Percentiles rank a stretch among this genome's conserved stretches.
These are phyloP conservation scores for Cenopis cana DNA, from an alignment of 2,888 invertebrate genomes.

Conservation along the genomic window DNA sequence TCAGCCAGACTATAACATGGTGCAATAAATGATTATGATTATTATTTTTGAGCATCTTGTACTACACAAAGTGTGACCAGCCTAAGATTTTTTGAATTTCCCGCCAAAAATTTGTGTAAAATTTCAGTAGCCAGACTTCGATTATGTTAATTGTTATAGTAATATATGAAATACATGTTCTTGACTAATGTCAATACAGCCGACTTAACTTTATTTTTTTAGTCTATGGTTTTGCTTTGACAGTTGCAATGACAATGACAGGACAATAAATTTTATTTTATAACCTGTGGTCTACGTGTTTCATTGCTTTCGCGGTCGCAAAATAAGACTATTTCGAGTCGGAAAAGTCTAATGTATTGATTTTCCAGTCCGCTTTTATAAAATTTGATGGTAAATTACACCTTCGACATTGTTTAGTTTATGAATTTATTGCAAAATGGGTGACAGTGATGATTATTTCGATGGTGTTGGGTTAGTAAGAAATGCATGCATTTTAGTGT, in stretches of 20 bases:
- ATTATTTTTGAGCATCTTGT: no score
- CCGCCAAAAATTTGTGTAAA: no score
- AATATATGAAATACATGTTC: no score
- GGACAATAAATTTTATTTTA: background rate
- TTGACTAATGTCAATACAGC: no score
- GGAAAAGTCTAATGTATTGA: constrained; percentile 29
- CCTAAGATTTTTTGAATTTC: no score
- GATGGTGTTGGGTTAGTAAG: constrained; percentile 82
- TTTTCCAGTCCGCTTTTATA: constrained; percentile 13
- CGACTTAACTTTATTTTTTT: no score
- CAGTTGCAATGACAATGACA: constrained; percentile 19
- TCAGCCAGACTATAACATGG: no score
- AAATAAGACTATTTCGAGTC: constrained; percentile 18
- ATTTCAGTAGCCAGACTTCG: no score
- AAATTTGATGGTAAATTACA: constrained; percentile 45
- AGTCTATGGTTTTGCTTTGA: constrained; percentile 13
- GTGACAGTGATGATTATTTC: constrained; percentile 78
- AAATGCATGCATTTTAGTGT: constrained; percentile 50
- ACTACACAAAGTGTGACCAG: no score
- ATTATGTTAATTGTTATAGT: no score
- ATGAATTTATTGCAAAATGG: constrained; percentile 60
- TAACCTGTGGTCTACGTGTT: constrained; percentile 19
- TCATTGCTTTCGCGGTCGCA: constrained; percentile 13
- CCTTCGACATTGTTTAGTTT: constrained; percentile 28
- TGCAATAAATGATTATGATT: no score